Evolutionary conservation across 2,888 invertebrate species (phyloP), one percentile per base, ranked within the genome.

Genomic region (Crepidodera aurea): DNA sequence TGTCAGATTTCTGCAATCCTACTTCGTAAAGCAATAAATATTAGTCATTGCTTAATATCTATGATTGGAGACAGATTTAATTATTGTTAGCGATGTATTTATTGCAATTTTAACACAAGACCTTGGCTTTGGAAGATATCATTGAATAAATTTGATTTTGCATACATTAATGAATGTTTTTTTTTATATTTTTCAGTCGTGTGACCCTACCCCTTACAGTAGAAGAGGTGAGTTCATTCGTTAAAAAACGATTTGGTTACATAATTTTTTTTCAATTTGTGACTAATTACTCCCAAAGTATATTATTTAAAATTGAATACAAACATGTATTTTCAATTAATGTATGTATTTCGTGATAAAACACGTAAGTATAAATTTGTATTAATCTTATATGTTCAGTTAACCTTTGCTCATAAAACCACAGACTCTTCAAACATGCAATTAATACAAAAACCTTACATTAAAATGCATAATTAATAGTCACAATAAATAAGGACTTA

Each of bases 141-240:
- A 71, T 69, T 72, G 68, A 67, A 65, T 65, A 57, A 34, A 62
- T 67, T 69, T 51, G 46, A 62, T 59, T 63, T 64, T 54, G 58
- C 44, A 60, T 65, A 57, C 68, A 59, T 42, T 69, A 69, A 69
- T 70, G 42, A 48, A 68, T 69, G 67, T 75, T 72, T 74, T 75
- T 73, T 73, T 75, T 78, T 82, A 81, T 75, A 72, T 73, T 75
- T 88, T 88, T 80, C 88, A 96, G 96, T 86, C 96, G 97, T 80
- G 93, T 98, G 78, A 92, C 94, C 82, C 88, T 98, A 83, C 96
- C 96, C 79, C 88, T 97, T 83, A 94, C 95, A 77, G 96, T 97
- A 74, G 96, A 97, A 85, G 96, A 97, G 92, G 96, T 96, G 86
- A 87, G 91, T 84, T 66, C 64, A 70, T 72, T 61, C 55, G 53